A percentile compares a stretch with the other conserved stretches of the same genome.
These are phyloP conservation scores for Vesta saturnalis DNA, from an alignment of 2,888 invertebrate species.

Conservation along the genomic window DNA sequence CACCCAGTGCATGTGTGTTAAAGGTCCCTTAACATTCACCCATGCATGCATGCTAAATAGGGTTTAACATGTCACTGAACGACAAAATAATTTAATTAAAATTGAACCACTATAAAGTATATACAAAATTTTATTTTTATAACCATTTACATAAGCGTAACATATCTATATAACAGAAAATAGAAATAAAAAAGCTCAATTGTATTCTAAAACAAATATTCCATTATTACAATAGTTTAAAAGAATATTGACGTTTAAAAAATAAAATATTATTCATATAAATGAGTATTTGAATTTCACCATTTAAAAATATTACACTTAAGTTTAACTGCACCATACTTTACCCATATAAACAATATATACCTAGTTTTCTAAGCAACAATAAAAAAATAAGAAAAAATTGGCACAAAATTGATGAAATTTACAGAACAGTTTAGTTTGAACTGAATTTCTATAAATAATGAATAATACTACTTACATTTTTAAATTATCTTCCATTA, in stretches of 20 bases:
- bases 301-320: constrained; percentile 14
- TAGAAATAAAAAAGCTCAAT: neutral
- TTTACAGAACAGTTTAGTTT: neutral
- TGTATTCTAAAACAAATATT: neutral
- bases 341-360: neutral
- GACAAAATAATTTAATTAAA: too few relatives aligned
- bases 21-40: too few relatives aligned
- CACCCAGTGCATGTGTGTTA: too few relatives aligned
- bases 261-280: neutral
- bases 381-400: constrained; percentile 20
- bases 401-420: constrained; percentile 27
- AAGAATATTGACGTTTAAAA: too few relatives aligned
- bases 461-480: constrained; percentile 20
- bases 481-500: constrained; percentile 17
- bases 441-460: constrained; percentile 19
- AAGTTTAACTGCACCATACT: constrained; percentile 12
- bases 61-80: too few relatives aligned
- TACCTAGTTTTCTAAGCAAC: neutral
- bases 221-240: too few relatives aligned
- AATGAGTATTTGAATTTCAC: constrained; percentile 22
- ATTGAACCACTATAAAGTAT: neutral
- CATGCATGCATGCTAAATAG: too few relatives aligned
- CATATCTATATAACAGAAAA: constrained; percentile 6
- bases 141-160: neutral
- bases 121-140: constrained; percentile 12